Evolutionary conservation across 2,888 invertebrate genomes (phyloP), one percentile per base, ranked within the genome.

Genomic region (Phytoseiulus persimilis): DNA sequence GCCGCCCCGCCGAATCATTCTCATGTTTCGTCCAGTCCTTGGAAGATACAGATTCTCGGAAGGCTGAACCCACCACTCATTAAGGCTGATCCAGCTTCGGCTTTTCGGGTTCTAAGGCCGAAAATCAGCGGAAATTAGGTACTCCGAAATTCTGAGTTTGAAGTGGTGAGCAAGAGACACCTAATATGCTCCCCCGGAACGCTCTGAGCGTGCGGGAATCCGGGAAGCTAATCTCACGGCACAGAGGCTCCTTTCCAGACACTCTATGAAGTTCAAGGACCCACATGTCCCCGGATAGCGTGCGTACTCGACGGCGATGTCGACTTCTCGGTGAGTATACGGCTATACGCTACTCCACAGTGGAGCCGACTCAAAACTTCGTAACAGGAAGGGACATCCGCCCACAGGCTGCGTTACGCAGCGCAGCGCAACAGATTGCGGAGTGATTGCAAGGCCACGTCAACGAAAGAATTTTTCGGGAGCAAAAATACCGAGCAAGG

Each of bases 221-320:
- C 18, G 65, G 18, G 18, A 28, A 65, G 28, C 23, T 65, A 65
- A 65, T 65, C 28, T 65, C 65, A 65, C 65, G 65, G 65, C 65
- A 3, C 65, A 28, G 23, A 65, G 18, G 18, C 28, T 65, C 65
- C 18, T 65, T 32, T 45, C 14, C 87, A 87, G 87, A 39, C 45
- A 31, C 32, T 87, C 5, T 87, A 87, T 45, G 87, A 23, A 31
- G 45, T 87, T 14, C 87, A 87, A 87, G 87, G 87, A 6, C 87
- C 87, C 14, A 87, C 87, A 45, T 87, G 87, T 87, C 87, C 87
- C 28, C 87, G 87, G n/a, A 45, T 87, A n/a, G 87, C 87, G 87
- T 87, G 87, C 87, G 32, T 87, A 11, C 87, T 87, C 45, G 87
- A 87, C 87, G 87, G 87, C 87, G 87, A 87, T 14, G 45, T 87